Conservation (phyloP, 1,140 invertebrate genomes). For the Parasteatoda tepidariorum region DNA sequence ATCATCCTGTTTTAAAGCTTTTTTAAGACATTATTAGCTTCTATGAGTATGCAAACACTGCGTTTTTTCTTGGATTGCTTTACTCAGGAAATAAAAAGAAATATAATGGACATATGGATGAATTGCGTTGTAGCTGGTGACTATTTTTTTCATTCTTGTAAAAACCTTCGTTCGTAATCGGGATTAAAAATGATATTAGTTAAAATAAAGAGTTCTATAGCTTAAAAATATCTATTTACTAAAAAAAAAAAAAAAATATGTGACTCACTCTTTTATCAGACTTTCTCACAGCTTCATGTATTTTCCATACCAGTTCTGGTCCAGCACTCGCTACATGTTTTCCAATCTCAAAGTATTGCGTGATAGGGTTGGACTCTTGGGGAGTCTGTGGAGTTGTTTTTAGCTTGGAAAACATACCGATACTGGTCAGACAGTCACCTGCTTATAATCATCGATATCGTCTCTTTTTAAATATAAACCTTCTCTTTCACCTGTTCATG, state of each 20-base stretch:
- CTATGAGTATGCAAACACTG: no score
- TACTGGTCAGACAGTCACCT: constrained; percentile 33
- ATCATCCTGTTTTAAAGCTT: no score
- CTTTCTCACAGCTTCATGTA: constrained; percentile 89
- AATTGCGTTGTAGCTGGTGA: no score
- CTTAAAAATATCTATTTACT: no score
- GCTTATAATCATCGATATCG: constrained; percentile 10
- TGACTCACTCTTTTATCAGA: constrained; percentile 87
- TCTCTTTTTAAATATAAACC: neutral
- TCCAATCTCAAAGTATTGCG: constrained; percentile 87
- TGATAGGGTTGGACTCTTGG: constrained; percentile 85
- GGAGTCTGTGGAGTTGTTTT: constrained; percentile 67
- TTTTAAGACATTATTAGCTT: no score
- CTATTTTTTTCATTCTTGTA: no score
- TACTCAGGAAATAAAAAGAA: no score
- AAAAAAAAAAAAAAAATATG: neutral
- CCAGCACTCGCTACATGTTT: constrained; percentile 88
- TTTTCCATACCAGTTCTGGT: constrained; percentile 91
- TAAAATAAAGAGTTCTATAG: no score
- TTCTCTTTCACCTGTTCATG: neutral
- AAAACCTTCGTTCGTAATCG: no score
- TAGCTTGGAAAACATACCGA: constrained; percentile 68
- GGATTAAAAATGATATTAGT: no score
- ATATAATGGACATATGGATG: no score
- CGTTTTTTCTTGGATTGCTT: no score